A percentile compares a stretch with the other conserved stretches of the same genome.
Evolutionary conservation across 2,113 vertebrate genomes (phyloP).

Genomic region (Clarias gariepinus): DNA sequence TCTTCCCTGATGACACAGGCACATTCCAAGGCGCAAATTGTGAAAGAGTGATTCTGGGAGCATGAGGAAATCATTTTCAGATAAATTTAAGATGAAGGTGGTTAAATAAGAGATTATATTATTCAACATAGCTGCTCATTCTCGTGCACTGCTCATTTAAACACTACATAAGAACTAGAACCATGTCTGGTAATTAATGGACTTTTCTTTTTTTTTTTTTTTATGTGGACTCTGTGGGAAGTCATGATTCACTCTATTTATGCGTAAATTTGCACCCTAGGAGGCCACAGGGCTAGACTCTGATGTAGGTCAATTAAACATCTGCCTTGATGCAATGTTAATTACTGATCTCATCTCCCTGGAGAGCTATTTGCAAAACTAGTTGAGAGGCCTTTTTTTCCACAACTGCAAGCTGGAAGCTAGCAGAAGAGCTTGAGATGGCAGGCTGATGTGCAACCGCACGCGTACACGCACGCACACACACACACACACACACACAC

Average conservation of each 20-base stretch:
- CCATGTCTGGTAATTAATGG: neutral
- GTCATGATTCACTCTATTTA: neutral
- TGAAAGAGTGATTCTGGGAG: too few species aligned
- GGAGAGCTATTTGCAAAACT: slow-evolving; percentile 2
- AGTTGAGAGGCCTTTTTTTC: neutral
- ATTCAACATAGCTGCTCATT: neutral
- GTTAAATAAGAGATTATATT: too few species aligned
- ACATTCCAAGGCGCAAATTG: too few species aligned
- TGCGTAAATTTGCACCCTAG: neutral
- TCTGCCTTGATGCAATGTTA: slow-evolving; percentile 25
- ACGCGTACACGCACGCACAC: neutral
- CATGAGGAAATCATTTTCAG: too few species aligned
- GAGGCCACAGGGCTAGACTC: slow-evolving; percentile 1
- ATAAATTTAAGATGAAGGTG: too few species aligned
- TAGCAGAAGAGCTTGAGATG: slow-evolving; percentile 29
- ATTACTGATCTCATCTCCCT: slow-evolving; percentile 28
- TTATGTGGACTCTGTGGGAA: neutral
- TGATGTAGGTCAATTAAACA: neutral
- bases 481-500: neutral
- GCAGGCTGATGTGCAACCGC: neutral
- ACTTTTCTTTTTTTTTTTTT: neutral
- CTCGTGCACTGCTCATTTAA: neutral
- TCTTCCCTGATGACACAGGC: too few species aligned
- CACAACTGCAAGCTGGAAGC: slow-evolving; percentile 32
- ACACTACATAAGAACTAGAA: neutral